Percentiles rank a stretch among this genome's conserved stretches.
Evolutionary conservation across 2,888 invertebrate species (phyloP).

Genomic region (Orthosia incerta): DNA sequence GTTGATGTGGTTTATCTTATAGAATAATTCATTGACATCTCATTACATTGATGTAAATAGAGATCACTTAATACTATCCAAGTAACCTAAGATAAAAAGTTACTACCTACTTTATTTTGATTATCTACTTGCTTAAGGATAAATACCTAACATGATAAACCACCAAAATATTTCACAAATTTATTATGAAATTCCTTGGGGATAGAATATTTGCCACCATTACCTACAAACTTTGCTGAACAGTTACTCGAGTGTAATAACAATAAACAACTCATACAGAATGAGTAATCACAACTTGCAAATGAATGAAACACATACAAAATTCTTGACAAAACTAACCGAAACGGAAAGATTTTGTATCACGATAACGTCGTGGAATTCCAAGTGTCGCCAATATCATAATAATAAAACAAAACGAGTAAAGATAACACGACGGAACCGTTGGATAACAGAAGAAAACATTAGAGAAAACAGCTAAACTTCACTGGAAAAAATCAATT

Average conservation of each 20-base stretch:
- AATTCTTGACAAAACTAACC: slow-evolving; percentile 22
- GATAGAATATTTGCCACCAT: slow-evolving; percentile 1
- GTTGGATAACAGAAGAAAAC: slow-evolving; percentile 37
- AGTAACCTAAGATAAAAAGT: not conserved
- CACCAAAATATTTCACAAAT: not conserved
- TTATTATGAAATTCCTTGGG: not conserved
- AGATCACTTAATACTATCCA: not conserved
- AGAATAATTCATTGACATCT: slow-evolving; percentile 36
- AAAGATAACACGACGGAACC: slow-evolving; percentile 44
- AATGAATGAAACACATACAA: slow-evolving; percentile 35
- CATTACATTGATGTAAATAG: slow-evolving; percentile 25
- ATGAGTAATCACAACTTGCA: slow-evolving; percentile 8
- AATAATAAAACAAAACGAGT: slow-evolving; percentile 57
- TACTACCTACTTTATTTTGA: not conserved
- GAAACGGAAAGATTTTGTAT: slow-evolving; percentile 44
- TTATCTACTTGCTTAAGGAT: no score
- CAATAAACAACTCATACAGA: slow-evolving; percentile 19
- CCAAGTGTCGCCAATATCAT: slow-evolving; percentile 34
- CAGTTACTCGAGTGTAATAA: not conserved
- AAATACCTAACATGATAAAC: no score
- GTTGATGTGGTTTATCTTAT: no score
- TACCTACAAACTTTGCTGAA: not conserved
- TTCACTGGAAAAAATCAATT: not conserved
- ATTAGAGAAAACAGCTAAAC: slow-evolving; percentile 12
- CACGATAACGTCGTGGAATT: slow-evolving; percentile 35